phyloP scores from a whole-genome alignment of 2,888 invertebrate genomes.

The Noctua pronuba region DNA sequence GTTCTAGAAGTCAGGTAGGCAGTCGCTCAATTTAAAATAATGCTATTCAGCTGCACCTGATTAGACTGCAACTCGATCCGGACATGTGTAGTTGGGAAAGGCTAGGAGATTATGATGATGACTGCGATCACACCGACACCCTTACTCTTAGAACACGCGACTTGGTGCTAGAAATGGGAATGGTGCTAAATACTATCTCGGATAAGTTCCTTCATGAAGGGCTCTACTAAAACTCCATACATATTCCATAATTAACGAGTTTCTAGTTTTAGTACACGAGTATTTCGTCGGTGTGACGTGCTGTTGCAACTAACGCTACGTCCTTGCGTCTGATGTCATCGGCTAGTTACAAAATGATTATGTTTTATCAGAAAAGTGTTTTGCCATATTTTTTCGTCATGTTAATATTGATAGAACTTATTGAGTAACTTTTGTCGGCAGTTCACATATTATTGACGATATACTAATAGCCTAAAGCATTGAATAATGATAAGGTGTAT shows the following conservation, averaged over 20 bases:
- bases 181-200: no score
- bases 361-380: constrained; percentile 36
- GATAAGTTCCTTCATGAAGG: background rate
- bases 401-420: constrained; percentile 38
- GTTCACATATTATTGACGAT: constrained; percentile 13
- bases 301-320: constrained; percentile 21
- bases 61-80: background rate
- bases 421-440: constrained; percentile 22
- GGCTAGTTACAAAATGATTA: constrained; percentile 47
- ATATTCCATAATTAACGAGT: constrained; percentile 9
- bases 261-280: constrained; percentile 1
- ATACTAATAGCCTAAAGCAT: background rate
- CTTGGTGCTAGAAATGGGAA: no score
- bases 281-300: constrained; percentile 6
- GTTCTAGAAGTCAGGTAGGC: background rate
- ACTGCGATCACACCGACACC: background rate
- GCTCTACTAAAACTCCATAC: background rate
- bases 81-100: background rate
- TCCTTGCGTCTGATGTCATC: constrained; percentile 24
- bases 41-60: background rate
- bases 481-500: background rate
- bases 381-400: constrained; percentile 32
- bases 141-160: background rate
- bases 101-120: background rate
- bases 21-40: background rate